Base-by-base conservation (phyloP, 2,797 vertebrate genomes). In the Kryptolebias ocellatus region DNA sequence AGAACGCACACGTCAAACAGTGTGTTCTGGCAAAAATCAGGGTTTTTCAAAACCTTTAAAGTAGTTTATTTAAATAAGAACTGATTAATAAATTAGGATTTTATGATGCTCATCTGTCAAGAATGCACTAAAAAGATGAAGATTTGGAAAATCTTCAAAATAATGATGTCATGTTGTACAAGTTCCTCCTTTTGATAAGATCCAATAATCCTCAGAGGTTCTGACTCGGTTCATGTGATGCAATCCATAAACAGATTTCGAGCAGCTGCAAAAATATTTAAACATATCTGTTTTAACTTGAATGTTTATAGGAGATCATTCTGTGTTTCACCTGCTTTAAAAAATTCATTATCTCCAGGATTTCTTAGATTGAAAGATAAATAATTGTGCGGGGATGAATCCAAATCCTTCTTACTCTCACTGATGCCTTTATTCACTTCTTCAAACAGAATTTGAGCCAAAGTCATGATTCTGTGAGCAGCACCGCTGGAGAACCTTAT, bases 401-500 rank as follows among this genome's bases (percentile, higher is more conserved):
- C 6, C 63, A 53, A 68, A 60, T 76, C 68, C 61, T 60, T n/a
- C 17, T n/a, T 42, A 27, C 42, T 59, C 14, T 45, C 34, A 59
- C 61, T 39, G 46, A 28, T 74, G 49, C 57, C 61, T 83, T 64
- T 76, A 20, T 51, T 75, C 31, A 60, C 39, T 62, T 72, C 17
- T 60, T 70, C 16, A 18, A 62, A 52, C 44, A 51, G 29, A 85
- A 58, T 18, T 68, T 31, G 65, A 85, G 61, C 53, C 8, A 31
- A 72, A 63, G 60, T 64, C 68, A 79, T 64, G 65, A 81, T 76
- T 87, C 72, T 24, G 46, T 81, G 71, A 80, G 68, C 61, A 28
- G 9, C 65, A 71, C 55, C 28, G 67, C 73, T 87, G 82, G 73
- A 75, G 83, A 87, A 70, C 60, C 78, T 86, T 85, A 80, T 70